phyloP scores from a whole-genome alignment of 2,888 invertebrate species.

The Conus canariensis region DNA sequence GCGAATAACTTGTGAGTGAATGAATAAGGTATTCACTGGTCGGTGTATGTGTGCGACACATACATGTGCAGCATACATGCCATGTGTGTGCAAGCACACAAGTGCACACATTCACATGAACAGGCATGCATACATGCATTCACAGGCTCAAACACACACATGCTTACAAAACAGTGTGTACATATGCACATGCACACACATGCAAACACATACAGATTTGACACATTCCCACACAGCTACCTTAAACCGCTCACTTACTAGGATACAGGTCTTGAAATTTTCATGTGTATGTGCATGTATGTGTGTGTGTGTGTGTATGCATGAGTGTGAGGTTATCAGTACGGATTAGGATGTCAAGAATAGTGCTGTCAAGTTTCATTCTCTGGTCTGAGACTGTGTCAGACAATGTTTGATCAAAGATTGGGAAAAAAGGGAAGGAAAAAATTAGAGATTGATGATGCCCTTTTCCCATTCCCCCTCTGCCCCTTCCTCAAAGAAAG shows the following conservation, averaged over 20 bases:
- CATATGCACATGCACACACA: not conserved
- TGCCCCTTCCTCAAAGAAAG: too few species aligned
- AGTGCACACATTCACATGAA: not conserved
- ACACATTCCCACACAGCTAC: not conserved
- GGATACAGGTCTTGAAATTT: not conserved
- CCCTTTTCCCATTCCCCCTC: too few species aligned
- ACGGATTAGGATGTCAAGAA: not conserved
- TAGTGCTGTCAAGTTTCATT: too few species aligned
- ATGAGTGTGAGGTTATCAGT: not conserved
- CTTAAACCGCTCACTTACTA: not conserved
- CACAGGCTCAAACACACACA: not conserved
- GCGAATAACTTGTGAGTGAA: too few species aligned
- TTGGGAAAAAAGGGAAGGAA: too few species aligned
- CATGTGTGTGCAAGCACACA: not conserved
- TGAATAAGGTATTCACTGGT: not conserved
- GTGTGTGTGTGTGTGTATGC: conserved; percentile 18
- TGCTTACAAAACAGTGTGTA: not conserved
- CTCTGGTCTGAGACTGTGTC: too few species aligned
- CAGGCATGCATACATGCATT: not conserved
- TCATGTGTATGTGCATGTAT: not conserved
- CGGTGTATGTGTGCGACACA: too few species aligned
- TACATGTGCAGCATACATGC: too few species aligned
- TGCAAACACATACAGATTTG: too few species aligned
- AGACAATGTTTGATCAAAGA: too few species aligned
- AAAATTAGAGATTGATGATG: too few species aligned